Base-by-base conservation (phyloP, 2,888 invertebrate genomes). In the Aphodius sticticus region DNA sequence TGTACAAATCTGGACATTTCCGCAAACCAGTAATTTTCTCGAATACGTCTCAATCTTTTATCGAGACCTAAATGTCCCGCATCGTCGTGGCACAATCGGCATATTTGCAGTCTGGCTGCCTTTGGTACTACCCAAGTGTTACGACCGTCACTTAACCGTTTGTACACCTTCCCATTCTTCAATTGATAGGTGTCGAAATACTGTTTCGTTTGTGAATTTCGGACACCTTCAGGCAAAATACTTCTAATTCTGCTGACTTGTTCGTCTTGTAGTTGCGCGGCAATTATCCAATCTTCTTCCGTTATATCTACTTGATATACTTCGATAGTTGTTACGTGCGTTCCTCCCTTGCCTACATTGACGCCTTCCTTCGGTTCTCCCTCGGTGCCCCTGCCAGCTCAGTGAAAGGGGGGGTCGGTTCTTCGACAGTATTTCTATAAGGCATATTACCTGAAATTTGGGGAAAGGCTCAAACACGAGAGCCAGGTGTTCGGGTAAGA, bases 111-210 rank as follows among this genome's bases (percentile, higher is more conserved):
- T 26, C 69, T 16, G 14, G 69, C 36, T 7, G 69, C 81, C 7
- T 69, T 79, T 7, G 82, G 83, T 36, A 83, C 82, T 15, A 82
- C 82, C 79, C 81, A 83, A 75, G 36, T 14, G 69, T 75, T 78
- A 38, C n/a, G n/a, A 6, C 15, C 80, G 9, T 69, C 35, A 16
- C 53, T 14, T 12, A 72, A 69, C 26, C 75, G 78, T 7, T 78
- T 71, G 69, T 72, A 80, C 12, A 80, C 36, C 69, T 74, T 36
- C 6, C 76, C 70, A 7, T 78, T 76, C 16, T 80, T 53, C 15
- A 80, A 9, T 72, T 69, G 36, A 76, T 80, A 80, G 16, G 78
- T 76, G 12, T 16, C 16, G n/a, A 78, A 78, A 35, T 76, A 69
- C 69, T 78, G 80, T 69, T 72, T 78, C 69, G 76, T 36, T 53